These are phyloP conservation scores for Athrips mouffetella DNA, from an alignment of 2,888 invertebrate genomes.

Conservation along the genomic window DNA sequence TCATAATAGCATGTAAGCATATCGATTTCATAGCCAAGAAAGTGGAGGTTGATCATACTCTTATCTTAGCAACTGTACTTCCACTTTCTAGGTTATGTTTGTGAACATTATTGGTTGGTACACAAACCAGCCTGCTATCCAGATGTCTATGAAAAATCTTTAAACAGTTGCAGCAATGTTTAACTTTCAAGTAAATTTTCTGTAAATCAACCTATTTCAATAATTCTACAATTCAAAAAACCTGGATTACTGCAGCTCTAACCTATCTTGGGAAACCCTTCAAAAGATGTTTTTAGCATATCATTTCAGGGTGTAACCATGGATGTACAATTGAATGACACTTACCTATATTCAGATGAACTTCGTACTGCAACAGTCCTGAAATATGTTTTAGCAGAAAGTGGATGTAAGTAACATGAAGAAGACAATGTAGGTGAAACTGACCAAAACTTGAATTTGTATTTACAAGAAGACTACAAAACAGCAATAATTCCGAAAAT, in stretches of 20 bases:
- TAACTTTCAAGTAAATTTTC: too few relatives aligned
- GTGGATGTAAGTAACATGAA: too few relatives aligned
- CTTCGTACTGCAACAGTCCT: too few relatives aligned
- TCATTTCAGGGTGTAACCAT: constrained; percentile 12
- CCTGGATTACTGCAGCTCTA: too few relatives aligned
- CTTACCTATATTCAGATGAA: too few relatives aligned
- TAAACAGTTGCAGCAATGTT: not conserved
- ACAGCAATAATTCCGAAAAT: not conserved
- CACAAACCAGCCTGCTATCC: not conserved
- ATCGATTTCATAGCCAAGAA: not conserved
- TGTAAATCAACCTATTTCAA: too few relatives aligned
- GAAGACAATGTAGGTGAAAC: too few relatives aligned
- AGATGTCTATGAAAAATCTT: not conserved
- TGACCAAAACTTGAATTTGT: not conserved
- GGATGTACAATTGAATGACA: too few relatives aligned
- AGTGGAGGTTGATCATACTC: not conserved
- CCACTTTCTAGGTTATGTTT: not conserved
- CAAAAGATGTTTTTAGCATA: constrained; percentile 1
- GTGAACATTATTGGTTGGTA: not conserved
- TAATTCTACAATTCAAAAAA: too few relatives aligned
- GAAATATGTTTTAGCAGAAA: too few relatives aligned
- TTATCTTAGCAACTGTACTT: not conserved
- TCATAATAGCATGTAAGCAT: not conserved
- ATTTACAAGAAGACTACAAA: not conserved
- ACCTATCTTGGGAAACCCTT: not conserved